phyloP scores from a whole-genome alignment of 2,888 invertebrate species.

The Scaptomyza flava region DNA sequence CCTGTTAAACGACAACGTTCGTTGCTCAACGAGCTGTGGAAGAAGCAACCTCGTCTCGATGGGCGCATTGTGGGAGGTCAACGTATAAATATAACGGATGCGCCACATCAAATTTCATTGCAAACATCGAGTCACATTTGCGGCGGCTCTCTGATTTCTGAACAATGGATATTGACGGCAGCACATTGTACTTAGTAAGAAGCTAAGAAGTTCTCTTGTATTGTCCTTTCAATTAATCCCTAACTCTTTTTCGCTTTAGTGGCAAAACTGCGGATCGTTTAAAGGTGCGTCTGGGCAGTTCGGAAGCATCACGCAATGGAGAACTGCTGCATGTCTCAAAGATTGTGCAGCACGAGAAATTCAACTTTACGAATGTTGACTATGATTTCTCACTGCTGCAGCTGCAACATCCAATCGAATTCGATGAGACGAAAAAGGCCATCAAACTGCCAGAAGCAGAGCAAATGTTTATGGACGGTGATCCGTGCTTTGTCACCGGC shows the following conservation, averaged over 20 bases:
- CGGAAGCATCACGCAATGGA: conserved; percentile 85
- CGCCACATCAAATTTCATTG: conserved; percentile 83
- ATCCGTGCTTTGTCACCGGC: conserved; percentile 81
- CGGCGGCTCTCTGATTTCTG: conserved; percentile 83
- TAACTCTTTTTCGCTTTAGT: conserved; percentile 43
- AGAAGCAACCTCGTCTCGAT: conserved; percentile 79
- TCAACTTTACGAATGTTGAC: conserved; percentile 86
- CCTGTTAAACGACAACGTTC: conserved; percentile 60
- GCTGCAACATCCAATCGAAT: conserved; percentile 85
- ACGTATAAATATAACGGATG: conserved; percentile 83
- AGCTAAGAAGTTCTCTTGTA: neutral
- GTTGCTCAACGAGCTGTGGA: conserved; percentile 26
- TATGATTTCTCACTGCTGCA: conserved; percentile 87
- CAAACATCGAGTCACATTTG: conserved; percentile 82
- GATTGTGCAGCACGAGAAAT: conserved; percentile 85
- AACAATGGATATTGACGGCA: conserved; percentile 83
- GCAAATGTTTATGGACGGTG: conserved; percentile 78
- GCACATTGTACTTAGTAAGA: conserved; percentile 84
- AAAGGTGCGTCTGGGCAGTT: conserved; percentile 86
- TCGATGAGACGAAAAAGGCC: conserved; percentile 84
- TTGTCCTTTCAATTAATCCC: neutral
- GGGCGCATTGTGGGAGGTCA: conserved; percentile 84
- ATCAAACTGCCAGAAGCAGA: conserved; percentile 84
- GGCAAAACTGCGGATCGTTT: conserved; percentile 69
- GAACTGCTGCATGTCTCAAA: conserved; percentile 85